Evolutionary conservation across 2,797 vertebrate genomes (phyloP).

Genomic region (Botia kubotai): DNA sequence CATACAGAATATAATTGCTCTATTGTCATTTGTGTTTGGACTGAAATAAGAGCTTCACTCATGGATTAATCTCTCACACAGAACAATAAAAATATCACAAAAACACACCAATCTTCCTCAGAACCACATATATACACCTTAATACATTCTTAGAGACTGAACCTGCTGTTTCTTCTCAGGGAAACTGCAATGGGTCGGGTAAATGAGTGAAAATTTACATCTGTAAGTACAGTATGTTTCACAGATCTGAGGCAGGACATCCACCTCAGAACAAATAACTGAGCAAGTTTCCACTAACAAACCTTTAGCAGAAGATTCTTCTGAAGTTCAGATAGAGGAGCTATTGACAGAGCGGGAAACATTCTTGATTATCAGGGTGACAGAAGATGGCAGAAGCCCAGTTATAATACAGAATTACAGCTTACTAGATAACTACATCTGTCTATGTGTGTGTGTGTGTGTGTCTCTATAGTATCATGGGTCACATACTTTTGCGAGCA

Average conservation of each 20-base stretch:
- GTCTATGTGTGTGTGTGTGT: no score
- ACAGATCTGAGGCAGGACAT: constrained; percentile 6
- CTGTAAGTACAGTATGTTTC: neutral
- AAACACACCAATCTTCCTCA: neutral
- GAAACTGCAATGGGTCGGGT: neutral
- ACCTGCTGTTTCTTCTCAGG: neutral
- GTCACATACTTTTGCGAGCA: no score
- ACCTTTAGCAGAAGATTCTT: constrained; percentile 29
- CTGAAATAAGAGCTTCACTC: neutral
- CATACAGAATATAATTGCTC: neutral
- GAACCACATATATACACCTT: neutral
- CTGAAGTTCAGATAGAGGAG: constrained; percentile 10
- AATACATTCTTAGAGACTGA: neutral
- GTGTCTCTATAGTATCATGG: no score
- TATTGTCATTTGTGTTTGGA: neutral
- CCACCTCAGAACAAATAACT: constrained; percentile 22
- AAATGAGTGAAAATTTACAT: neutral
- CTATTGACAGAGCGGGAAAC: constrained; percentile 7
- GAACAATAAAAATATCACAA: neutral
- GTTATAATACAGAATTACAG: constrained; percentile 17
- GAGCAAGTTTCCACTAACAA: constrained; percentile 29
- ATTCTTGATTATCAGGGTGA: neutral
- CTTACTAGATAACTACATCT: no score
- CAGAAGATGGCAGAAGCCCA: constrained; percentile 13
- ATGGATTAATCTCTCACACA: neutral